Base-by-base conservation (phyloP, 2,888 invertebrate genomes). In the Cantharis nigra region DNA sequence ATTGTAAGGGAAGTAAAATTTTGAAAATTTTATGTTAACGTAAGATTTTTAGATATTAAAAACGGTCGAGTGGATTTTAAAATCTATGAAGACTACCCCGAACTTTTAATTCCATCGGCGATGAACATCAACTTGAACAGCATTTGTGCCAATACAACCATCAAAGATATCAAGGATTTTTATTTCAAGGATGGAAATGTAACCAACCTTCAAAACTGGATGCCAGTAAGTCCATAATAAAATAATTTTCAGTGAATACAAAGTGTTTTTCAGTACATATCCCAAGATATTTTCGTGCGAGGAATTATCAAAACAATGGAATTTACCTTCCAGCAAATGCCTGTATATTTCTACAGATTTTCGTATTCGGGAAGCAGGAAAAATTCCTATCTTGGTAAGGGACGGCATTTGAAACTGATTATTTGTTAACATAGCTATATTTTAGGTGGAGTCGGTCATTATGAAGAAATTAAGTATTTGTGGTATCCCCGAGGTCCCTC, bases 361-460 rank as follows among this genome's bases (percentile, higher is more conserved):
- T 63, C 71, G 7, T 74, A 70, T 63, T 26, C 20, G 3, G 76
- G 65, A 69, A 72, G 69, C n/a, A 28, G 72, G 18, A 65, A 16
- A 10, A 49, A 10, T 4, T 14, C 20, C 0, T 64, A 49, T 13
- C 5, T 72, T 16, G 75, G 75, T 72, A 72, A 67, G 0, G 3
- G 23, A 3, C 26, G 10, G n/a, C 5, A 16, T 14, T 62, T 9
- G n/a, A 65, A 20, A 20, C 4, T 7, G 13, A 1, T 9, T 63
- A 28, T 14, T 20, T 13, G 18, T 11, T 23, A 30, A 30, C 30
- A 23, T 3, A 10, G 16, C 13, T 13, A 33, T 49, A n/a, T 16
- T 30, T 65, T 30, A 75, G 75, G 75, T 33, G 71, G 71, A 13
- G 75, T 65, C 2, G 75, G 75, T n/a, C 75, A 75, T 26, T 49